Percentiles rank a stretch among this genome's conserved stretches.
phyloP scores from a whole-genome alignment of 2,888 invertebrate genomes.

The Heliconius ismenius region DNA sequence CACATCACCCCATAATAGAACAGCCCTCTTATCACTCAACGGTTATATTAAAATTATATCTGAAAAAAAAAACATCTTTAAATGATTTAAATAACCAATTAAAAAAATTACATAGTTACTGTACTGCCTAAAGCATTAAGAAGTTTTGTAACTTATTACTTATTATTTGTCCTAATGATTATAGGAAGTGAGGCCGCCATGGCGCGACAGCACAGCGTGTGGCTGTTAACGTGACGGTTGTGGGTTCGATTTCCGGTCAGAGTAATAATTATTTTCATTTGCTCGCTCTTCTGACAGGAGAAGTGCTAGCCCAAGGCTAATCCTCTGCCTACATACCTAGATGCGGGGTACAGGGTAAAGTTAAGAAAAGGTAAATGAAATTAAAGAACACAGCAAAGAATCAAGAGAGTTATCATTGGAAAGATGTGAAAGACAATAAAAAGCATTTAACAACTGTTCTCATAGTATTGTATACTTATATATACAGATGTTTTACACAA shows the following conservation, averaged over 20 bases:
- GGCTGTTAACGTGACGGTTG: background rate
- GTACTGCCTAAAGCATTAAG: background rate
- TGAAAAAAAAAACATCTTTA: background rate
- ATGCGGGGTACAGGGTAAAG: no score
- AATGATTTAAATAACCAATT: background rate
- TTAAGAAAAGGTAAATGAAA: no score
- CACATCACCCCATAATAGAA: background rate
- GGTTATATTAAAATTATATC: background rate
- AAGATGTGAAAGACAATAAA: background rate
- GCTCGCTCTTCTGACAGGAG: background rate
- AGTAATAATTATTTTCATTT: background rate
- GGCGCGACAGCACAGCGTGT: background rate
- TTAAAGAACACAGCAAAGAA: background rate
- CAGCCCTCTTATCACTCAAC: background rate
- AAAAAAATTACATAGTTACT: background rate
- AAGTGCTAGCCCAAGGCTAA: background rate
- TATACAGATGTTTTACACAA: conserved; percentile 2
- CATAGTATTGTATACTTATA: background rate
- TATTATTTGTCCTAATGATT: no score
- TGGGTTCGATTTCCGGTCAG: background rate
- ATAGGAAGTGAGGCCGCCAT: background rate
- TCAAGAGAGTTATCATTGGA: background rate
- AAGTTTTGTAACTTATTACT: background rate
- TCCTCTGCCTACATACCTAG: no score
- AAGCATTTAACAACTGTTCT: background rate